phyloP scores from a whole-genome alignment of 2,888 invertebrate genomes.

The Mallateleia sp. region DNA sequence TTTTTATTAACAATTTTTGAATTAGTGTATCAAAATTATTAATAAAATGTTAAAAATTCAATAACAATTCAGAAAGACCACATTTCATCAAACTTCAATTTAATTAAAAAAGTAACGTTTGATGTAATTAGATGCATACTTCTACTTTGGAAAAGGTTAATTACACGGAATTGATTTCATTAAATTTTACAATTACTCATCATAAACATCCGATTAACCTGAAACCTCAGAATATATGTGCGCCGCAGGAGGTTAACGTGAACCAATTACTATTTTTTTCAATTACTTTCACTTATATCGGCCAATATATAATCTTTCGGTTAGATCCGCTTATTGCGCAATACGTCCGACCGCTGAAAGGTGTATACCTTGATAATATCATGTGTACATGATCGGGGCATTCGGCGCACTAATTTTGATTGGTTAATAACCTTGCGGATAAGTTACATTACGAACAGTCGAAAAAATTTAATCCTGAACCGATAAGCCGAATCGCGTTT shows the following conservation, averaged over 20 bases:
- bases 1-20: no score
- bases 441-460: background rate
- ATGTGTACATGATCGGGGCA: slow-evolving; percentile 34
- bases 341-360: slow-evolving; percentile 58
- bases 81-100: no score
- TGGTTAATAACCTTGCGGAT: slow-evolving; percentile 24
- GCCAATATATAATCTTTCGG: slow-evolving; percentile 35
- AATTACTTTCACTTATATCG: slow-evolving; percentile 62
- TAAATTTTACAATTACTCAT: slow-evolving; percentile 25
- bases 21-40: no score
- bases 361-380: slow-evolving; percentile 63
- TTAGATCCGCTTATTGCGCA: slow-evolving; percentile 64
- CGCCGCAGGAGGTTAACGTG: slow-evolving; percentile 43
- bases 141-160: no score
- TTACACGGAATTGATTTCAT: slow-evolving; percentile 32
- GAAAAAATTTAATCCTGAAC: background rate
- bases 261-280: slow-evolving; percentile 59
- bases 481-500: background rate
- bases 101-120: no score
- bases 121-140: no score
- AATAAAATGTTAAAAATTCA: no score
- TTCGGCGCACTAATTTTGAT: slow-evolving; percentile 45
- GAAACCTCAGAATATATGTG: slow-evolving; percentile 21
- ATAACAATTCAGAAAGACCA: no score
- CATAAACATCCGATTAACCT: slow-evolving; percentile 36